Conservation (phyloP, 2,113 vertebrate species). For the Apus apus region DNA sequence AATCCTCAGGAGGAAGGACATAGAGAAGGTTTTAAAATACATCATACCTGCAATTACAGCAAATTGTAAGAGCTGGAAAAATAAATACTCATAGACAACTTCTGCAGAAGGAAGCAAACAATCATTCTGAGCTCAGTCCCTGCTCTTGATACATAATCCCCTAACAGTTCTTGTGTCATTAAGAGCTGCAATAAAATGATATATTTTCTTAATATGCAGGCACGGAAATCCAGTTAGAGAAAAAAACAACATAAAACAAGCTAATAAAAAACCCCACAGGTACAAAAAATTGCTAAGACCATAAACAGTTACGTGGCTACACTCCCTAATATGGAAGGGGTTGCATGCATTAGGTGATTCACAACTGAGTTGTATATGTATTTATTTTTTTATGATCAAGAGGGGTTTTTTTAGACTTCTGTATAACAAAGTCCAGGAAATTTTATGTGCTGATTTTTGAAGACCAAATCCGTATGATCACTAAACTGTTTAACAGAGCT, state of each 20-base stretch:
- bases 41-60: not conserved
- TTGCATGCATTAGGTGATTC: not conserved
- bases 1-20: not conserved
- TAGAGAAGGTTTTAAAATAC: not conserved
- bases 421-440: not conserved
- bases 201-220: not conserved
- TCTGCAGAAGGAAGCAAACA: not conserved
- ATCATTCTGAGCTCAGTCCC: not conserved
- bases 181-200: not conserved
- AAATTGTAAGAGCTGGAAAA: not conserved
- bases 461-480: not conserved
- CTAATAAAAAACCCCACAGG: not conserved
- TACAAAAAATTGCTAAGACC: not conserved
- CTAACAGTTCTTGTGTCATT: not conserved
- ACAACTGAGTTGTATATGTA: not conserved
- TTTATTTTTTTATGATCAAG: not conserved
- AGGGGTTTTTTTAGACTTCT: not conserved
- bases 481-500: not conserved
- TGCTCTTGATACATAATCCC: not conserved
- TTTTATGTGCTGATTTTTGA: not conserved
- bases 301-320: not conserved
- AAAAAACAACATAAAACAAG: not conserved
- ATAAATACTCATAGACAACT: not conserved
- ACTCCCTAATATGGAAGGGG: not conserved
- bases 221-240: not conserved